These are phyloP conservation scores for Leptinotarsa juncta DNA, from an alignment of 2,888 invertebrate genomes.

Conservation along the genomic window DNA sequence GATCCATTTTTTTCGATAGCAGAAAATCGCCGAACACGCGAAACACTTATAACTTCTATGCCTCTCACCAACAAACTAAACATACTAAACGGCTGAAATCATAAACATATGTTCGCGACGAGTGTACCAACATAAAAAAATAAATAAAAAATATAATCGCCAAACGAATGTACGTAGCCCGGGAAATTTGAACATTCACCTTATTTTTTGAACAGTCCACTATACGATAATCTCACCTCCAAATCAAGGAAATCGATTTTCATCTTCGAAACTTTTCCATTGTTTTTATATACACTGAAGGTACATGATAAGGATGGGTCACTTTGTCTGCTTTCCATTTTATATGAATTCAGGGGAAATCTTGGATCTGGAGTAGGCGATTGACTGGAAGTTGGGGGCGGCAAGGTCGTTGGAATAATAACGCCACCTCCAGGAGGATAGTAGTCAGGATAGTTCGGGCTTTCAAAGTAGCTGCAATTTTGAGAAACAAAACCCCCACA, in stretches of 20 bases:
- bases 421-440: slow-evolving; percentile 57
- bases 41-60: too few relatives aligned
- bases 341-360: slow-evolving; percentile 35
- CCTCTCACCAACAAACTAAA: too few relatives aligned
- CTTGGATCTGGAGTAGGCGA: slow-evolving; percentile 58
- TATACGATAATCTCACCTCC: slow-evolving; percentile 68
- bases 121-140: too few relatives aligned
- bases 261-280: slow-evolving; percentile 74
- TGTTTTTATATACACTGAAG: slow-evolving; percentile 73
- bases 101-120: too few relatives aligned
- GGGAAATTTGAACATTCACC: too few relatives aligned
- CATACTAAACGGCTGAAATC: too few relatives aligned
- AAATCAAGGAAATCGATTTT: slow-evolving; percentile 77
- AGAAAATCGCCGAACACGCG: too few relatives aligned
- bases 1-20: too few relatives aligned
- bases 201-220: neutral
- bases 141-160: too few relatives aligned
- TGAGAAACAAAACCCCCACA: slow-evolving; percentile 76
- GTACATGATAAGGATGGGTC: slow-evolving; percentile 73
- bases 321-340: slow-evolving; percentile 44
- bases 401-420: slow-evolving; percentile 51
- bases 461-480: slow-evolving; percentile 78
- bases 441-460: slow-evolving; percentile 74
- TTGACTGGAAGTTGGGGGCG: slow-evolving; percentile 42
- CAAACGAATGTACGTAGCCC: too few relatives aligned